Base-by-base conservation (phyloP, 1,140 invertebrate species). In the Prorops nasuta region DNA sequence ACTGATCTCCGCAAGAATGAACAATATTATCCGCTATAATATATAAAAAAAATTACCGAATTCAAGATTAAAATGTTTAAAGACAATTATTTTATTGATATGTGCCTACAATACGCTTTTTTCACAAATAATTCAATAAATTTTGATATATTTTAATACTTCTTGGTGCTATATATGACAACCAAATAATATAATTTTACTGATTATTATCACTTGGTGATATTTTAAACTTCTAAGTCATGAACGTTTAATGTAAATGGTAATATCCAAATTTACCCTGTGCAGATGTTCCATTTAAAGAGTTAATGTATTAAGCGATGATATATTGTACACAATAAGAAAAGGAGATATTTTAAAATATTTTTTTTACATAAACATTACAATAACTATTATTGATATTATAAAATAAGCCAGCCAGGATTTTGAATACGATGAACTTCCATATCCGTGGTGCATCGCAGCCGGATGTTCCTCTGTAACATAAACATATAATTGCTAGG, bases 391-490 rank as follows among this genome's bases (percentile, higher is more conserved):
- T 43, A 63, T 50, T 64, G 70, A 57, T 56, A 71, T 61, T 64
- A 69, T 62, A 56, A 71, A 65, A 63, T 53, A 60, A 52, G 55
- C 51, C 36, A 52, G 46, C 48, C 44, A 55, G 44, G 50, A 44
- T 35, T 48, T 60, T 24, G 43, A 42, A 40, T 60, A 57, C 15
- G 66, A 69, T 31, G 66, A 65, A 44, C 61, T 71, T 20, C 72
- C 72, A 22, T 69, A 67, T 14, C 77, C 78, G 44, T 79, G 76
- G 56, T 79, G 73, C 78, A 79, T 79, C 12, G 78, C 77, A 3
- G 78, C 77, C 19, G 77, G 76, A 61, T 76, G 76, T 58, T 79
- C 78, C 24, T 78, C 78, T 79, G 69, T 1, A 68, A 74, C 51
- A 71, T 17, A 67, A 66, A 54, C 10, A 6, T 28, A n/a, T n/a